phyloP scores from a whole-genome alignment of 2,797 vertebrate genomes.

The Huso huso region DNA sequence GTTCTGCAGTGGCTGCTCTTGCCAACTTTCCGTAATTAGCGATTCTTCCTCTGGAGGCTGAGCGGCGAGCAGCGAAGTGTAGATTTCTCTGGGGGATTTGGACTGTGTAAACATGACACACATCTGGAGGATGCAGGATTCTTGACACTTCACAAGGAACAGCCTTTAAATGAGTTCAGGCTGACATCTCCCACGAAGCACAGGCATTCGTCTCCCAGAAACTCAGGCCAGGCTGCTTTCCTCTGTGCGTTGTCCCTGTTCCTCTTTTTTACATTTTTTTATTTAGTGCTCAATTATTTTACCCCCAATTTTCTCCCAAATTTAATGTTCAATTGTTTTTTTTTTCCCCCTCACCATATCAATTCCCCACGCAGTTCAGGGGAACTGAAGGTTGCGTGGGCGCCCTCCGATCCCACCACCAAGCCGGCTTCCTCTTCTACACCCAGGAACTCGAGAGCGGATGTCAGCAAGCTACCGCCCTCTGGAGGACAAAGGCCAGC shows the following conservation, averaged over 20 bases:
- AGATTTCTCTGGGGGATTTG: conserved; percentile 32
- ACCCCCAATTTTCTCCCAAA: no score
- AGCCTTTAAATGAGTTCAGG: conserved; percentile 22
- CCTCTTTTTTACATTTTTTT: neutral
- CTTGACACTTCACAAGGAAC: conserved; percentile 40
- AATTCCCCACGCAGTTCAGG: no score
- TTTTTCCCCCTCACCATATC: no score
- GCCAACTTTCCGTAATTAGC: conserved; percentile 57
- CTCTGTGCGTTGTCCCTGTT: conserved; percentile 21
- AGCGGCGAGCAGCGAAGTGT: conserved; percentile 24
- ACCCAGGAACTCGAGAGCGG: no score
- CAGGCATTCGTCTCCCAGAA: conserved; percentile 24
- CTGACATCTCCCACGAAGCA: neutral
- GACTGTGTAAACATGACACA: conserved; percentile 40
- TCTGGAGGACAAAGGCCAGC: no score
- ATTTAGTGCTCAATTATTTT: conserved; percentile 4
- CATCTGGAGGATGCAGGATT: conserved; percentile 37
- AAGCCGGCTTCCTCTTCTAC: no score
- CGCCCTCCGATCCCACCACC: no score
- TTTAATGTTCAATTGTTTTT: no score
- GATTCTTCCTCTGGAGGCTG: neutral
- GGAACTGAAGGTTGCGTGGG: no score
- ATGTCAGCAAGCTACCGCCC: no score
- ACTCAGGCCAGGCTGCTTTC: conserved; percentile 22
- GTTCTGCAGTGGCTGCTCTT: conserved; percentile 20